Percentiles rank a stretch among this genome's conserved stretches.
phyloP scores from a whole-genome alignment of 2,888 invertebrate genomes.

The Iselma pallidipennis region DNA sequence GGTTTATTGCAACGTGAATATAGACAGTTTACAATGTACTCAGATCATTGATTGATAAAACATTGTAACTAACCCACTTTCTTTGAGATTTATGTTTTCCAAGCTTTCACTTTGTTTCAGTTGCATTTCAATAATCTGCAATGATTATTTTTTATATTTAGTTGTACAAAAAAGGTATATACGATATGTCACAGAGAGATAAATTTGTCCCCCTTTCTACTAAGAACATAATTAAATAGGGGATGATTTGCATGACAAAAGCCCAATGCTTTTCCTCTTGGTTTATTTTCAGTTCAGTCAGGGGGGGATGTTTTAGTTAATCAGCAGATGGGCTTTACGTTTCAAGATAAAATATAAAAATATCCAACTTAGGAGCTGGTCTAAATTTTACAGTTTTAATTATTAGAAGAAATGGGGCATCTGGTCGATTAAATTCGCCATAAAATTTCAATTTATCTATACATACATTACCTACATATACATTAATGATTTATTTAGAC shows the following conservation, averaged over 20 bases:
- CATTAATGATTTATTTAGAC: no score
- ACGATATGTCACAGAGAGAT: not conserved
- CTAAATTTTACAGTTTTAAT: not conserved
- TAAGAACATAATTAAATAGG: not conserved
- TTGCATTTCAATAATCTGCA: not conserved
- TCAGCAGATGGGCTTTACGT: constrained; percentile 3
- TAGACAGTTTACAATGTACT: constrained; percentile 28
- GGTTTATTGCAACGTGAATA: constrained; percentile 25
- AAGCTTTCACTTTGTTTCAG: constrained; percentile 31
- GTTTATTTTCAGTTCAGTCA: not conserved
- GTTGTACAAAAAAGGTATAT: no score
- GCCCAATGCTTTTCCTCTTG: not conserved
- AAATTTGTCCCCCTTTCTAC: not conserved
- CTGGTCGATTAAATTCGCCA: constrained; percentile 2
- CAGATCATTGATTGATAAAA: constrained; percentile 33
- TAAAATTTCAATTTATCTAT: not conserved
- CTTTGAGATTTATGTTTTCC: constrained; percentile 27
- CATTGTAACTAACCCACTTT: constrained; percentile 35
- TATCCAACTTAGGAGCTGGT: not conserved
- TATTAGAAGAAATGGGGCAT: not conserved
- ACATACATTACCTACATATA: not conserved
- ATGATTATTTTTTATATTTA: not conserved
- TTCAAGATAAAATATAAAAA: not conserved
- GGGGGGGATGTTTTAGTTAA: not conserved
- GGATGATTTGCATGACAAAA: constrained; percentile 1